Evolutionary conservation across 2,113 vertebrate species (phyloP), one percentile per base, ranked within the genome.

Genomic region (Caracal caracal): DNA sequence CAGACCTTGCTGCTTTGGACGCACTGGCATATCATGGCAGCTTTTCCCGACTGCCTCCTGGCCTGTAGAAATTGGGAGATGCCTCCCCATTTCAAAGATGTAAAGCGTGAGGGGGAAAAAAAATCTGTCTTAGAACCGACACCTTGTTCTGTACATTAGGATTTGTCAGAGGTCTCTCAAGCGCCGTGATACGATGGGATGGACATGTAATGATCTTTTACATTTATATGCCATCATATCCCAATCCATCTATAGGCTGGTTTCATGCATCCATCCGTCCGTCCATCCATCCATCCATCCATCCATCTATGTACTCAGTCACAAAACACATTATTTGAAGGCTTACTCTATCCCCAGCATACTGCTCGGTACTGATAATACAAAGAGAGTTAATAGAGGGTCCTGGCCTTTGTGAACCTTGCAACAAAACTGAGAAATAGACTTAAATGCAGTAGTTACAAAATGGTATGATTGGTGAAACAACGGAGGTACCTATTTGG

Each of bases 341-440:
- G 16, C 20, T 17, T 4, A 15, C n/a, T 47, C 13, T 56, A 37
- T 53, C 30, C 24, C 4, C 89, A 8, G 43, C 4, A 80, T n/a
- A 79, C 26, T 65, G 10, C 9, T 68, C 26, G 35, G 24, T 75
- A 37, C 68, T 93, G 16, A 79, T 2, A 35, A 28, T 73, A 68
- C 10, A 94, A 59, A 75, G 37, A 43, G 5, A 49, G 10, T n/a
- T 93, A 82, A 47, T 59, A 26, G 2, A 80, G 47, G 2, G n/a
- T 66, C 40, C 63, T 96, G 26, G 7, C 26, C 40, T 63, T 87
- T 68, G 70, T 49, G 40, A 93, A 87, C 65, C 33, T 83, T 91
- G 33, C 10, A 90, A 68, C 10, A 83, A 94, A 96, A 40, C 28
- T 95, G 76, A 79, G 49, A 94, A 65, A 90, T 12, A 94, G 22